Percentiles rank a stretch among this genome's conserved stretches.
These are phyloP conservation scores for Heliconius hermathena DNA, from an alignment of 1,140 invertebrate species.

Conservation along the genomic window DNA sequence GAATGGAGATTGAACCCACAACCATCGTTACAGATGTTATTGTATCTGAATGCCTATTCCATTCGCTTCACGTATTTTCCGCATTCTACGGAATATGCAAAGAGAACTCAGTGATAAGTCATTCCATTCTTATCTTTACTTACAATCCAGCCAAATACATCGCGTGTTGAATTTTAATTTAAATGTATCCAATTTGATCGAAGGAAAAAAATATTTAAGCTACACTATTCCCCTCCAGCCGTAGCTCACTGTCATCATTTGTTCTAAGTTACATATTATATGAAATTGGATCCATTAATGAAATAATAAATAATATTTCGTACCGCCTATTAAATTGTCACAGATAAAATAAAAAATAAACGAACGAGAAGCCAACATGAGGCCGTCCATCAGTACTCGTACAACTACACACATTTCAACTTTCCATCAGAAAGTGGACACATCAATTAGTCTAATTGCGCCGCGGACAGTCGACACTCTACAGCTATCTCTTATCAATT, in stretches of 20 bases:
- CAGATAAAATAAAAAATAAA: conserved; percentile 22
- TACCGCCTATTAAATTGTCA: conserved; percentile 10
- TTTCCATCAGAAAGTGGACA: conserved; percentile 49
- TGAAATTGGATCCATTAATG: neutral
- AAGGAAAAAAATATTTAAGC: neutral
- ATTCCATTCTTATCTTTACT: conserved; percentile 1
- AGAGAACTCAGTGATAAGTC: neutral
- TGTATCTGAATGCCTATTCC: neutral
- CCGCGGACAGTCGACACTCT: conserved; percentile 1
- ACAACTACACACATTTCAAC: conserved; percentile 37
- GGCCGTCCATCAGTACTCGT: conserved; percentile 1
- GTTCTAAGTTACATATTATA: too few species aligned
- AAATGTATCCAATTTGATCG: neutral
- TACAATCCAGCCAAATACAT: neutral
- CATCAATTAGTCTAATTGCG: conserved; percentile 51
- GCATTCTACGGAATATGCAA: neutral
- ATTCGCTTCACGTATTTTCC: conserved; percentile 2
- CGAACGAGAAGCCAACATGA: conserved; percentile 11
- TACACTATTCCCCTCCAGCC: too few species aligned
- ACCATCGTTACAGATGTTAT: neutral
- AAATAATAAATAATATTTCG: conserved; percentile 12
- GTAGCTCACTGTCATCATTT: too few species aligned
- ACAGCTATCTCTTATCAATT: conserved; percentile 29
- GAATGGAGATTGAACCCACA: too few species aligned
- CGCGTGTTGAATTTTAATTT: neutral